Evolutionary conservation across 2,797 vertebrate genomes (phyloP).

Genomic region (Eulemur albifrons): DNA sequence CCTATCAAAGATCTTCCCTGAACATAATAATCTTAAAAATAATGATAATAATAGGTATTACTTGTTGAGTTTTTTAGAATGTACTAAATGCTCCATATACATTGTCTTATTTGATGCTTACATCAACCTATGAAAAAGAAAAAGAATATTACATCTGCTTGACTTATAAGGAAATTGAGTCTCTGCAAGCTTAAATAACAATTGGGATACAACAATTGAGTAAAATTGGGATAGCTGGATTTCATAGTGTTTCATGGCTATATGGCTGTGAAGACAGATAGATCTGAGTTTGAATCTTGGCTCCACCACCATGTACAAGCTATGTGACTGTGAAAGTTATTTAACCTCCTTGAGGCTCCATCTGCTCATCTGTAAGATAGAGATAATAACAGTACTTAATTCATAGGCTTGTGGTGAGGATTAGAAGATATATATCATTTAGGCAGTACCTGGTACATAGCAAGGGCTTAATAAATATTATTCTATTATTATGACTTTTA

Average conservation of each 20-base stretch:
- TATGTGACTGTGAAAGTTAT: neutral
- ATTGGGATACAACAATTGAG: neutral
- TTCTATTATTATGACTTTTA: neutral
- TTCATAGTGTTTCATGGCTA: neutral
- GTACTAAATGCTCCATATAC: neutral
- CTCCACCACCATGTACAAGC: neutral
- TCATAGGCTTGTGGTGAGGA: neutral
- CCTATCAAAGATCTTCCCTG: neutral
- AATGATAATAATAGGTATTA: neutral
- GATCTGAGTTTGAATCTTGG: conserved; percentile 4
- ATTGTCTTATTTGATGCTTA: conserved; percentile 12
- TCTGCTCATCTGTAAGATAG: neutral
- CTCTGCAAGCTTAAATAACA: neutral
- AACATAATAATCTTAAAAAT: conserved; percentile 5
- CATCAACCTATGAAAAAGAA: neutral
- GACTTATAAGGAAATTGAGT: neutral
- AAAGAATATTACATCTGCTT: neutral
- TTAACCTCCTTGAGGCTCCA: neutral
- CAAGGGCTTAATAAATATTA: conserved; percentile 25
- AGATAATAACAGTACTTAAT: neutral
- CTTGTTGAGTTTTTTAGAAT: conserved; percentile 22
- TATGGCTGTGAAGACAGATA: neutral
- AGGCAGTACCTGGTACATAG: neutral
- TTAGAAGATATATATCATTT: neutral
- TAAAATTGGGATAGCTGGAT: neutral